Evolutionary conservation across 2,797 vertebrate species (phyloP), one percentile per base, ranked within the genome.

Genomic region (Anomalospiza imberbis): DNA sequence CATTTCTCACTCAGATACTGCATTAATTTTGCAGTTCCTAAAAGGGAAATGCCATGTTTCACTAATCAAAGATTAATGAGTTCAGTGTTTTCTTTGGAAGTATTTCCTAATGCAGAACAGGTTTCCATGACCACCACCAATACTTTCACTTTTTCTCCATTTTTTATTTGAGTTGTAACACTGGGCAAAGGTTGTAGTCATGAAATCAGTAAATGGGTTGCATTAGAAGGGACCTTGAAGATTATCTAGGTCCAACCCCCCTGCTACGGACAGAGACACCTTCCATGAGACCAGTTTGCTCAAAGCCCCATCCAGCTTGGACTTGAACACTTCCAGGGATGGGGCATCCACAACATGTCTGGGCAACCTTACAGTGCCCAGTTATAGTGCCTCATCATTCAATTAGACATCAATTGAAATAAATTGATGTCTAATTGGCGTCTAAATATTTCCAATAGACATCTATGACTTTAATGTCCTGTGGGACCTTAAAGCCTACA

Each of bases 171-270:
- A 66, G 7, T 10, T 51, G 18, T 9, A 58, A 55, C n/a, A 34
- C 2, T 10, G 2, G 12, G 12, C 3, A 70, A 61, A 91, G 15
- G 5, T 21, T 2, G 0, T 5, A 36, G 10, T 53, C 13, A 32
- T 24, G 12, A 50, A 66, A 60, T 53, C 18, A 72, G 16, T 77
- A 29, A 53, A 60, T 15, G 13, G 5, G 6, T 9, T 38, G 10
- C 7, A 10, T 51, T 26, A n/a, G 24, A 62, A 34, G 6, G 6
- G 10, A 34, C 5, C 12, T 34, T 14, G 31, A 47, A 71, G 18
- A 34, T 28, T 7, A 31, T 17, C 18, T 53, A 13, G 5, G 34
- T 65, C 7, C n/a, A 40, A 14, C 0, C 2, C 5, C 12, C 2
- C 51, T 63, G 7, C 4, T n/a, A 17, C 34, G 31, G 25, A 9